phyloP scores from a whole-genome alignment of 2,888 invertebrate species.

The Nymphalis polychloros region DNA sequence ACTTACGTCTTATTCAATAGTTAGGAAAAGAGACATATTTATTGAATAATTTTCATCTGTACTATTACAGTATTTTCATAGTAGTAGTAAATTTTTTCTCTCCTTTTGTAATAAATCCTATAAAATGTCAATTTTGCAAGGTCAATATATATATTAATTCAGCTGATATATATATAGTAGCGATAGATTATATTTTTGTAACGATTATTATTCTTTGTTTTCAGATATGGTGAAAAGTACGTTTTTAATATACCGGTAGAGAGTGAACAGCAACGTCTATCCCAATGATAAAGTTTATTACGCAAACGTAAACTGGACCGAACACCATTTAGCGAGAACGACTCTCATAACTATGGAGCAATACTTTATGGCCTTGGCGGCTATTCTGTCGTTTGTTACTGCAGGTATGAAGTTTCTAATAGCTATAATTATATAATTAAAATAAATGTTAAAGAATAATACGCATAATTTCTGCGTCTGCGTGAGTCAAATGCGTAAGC shows the following conservation, averaged over 20 bases:
- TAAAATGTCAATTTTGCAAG: too few species aligned
- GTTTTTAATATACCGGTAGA: conserved; percentile 10
- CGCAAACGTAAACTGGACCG: conserved; percentile 42
- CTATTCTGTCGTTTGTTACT: conserved; percentile 57
- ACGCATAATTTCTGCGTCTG: too few species aligned
- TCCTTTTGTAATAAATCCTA: too few species aligned
- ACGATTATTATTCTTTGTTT: background rate
- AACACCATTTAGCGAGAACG: conserved; percentile 38
- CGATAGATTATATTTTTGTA: background rate
- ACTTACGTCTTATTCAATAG: background rate
- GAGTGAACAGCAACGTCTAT: conserved; percentile 23
- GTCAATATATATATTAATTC: too few species aligned
- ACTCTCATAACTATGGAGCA: conserved; percentile 54
- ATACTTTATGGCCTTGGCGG: conserved; percentile 52
- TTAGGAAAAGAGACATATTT: background rate
- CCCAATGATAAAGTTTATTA: conserved; percentile 36
- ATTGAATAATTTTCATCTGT: too few species aligned
- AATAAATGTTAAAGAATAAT: too few species aligned
- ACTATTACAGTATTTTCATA: too few species aligned
- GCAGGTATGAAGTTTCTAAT: conserved; percentile 56
- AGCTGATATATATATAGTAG: too few species aligned
- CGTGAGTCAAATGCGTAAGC: too few species aligned
- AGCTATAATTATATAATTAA: too few species aligned
- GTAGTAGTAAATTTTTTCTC: too few species aligned
- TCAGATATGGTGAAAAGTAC: conserved; percentile 23